Percentiles rank a stretch among this genome's conserved stretches.
Evolutionary conservation across 2,888 invertebrate genomes (phyloP).

Genomic region (Trachelus stipa): DNA sequence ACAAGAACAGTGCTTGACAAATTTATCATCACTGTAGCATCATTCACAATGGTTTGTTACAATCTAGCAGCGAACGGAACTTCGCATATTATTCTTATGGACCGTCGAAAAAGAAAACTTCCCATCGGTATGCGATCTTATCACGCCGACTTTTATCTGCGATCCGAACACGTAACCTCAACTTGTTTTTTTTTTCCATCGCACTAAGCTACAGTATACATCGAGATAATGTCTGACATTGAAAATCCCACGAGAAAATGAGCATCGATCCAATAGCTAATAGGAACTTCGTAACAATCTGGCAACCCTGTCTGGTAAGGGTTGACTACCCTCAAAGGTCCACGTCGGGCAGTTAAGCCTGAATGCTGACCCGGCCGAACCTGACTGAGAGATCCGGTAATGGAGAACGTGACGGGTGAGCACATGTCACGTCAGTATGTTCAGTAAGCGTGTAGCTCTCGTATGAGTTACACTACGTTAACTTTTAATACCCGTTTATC

Average conservation of each 20-base stretch:
- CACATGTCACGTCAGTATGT: background rate
- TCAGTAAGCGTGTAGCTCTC: background rate
- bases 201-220: background rate
- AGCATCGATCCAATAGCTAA: background rate
- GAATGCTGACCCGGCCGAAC: too few relatives aligned
- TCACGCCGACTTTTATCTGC: background rate
- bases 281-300: background rate
- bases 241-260: background rate
- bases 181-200: background rate
- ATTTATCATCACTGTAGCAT: slow-evolving; percentile 33
- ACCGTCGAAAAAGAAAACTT: background rate
- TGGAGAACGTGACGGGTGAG: too few relatives aligned
- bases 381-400: too few relatives aligned
- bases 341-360: too few relatives aligned
- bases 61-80: background rate
- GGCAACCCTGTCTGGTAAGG: background rate
- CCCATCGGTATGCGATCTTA: background rate
- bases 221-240: background rate
- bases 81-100: background rate
- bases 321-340: too few relatives aligned
- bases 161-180: background rate
- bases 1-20: slow-evolving; percentile 36
- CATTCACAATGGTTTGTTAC: background rate
- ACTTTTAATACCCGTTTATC: background rate
- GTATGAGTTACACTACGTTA: background rate